Evolutionary conservation across 2,797 vertebrate genomes (phyloP).

Genomic region (Ctenopoma multispine): DNA sequence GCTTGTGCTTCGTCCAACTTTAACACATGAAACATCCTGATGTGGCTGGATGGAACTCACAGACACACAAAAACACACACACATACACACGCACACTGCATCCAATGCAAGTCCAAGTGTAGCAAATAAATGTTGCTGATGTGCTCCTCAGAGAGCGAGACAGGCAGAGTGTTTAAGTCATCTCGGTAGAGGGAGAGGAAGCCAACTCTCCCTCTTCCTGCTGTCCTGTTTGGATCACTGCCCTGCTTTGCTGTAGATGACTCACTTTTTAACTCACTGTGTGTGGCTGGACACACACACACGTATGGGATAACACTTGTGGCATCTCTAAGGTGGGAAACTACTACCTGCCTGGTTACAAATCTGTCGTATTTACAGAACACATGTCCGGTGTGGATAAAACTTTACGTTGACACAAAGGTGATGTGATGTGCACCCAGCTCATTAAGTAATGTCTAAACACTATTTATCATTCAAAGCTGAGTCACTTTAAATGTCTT

Average conservation of each 20-base stretch:
- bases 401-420: too few species aligned
- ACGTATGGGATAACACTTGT: neutral
- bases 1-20: conserved; percentile 36
- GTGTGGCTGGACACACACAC: conserved; percentile 4
- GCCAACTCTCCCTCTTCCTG: conserved; percentile 12
- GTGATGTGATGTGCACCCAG: too few species aligned
- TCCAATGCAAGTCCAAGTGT: conserved; percentile 24
- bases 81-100: conserved; percentile 5
- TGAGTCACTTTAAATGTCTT: too few species aligned
- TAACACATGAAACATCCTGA: conserved; percentile 52
- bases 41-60: conserved; percentile 20
- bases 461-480: too few species aligned
- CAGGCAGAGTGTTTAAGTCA: conserved; percentile 23
- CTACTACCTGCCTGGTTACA: too few species aligned
- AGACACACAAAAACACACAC: conserved; percentile 1
- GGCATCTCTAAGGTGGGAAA: too few species aligned
- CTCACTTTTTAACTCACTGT: neutral
- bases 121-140: conserved; percentile 48
- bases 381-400: too few species aligned
- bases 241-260: neutral
- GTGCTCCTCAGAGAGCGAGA: conserved; percentile 31
- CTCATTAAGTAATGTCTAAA: too few species aligned
- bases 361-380: too few species aligned
- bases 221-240: conserved; percentile 6
- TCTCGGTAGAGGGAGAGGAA: conserved; percentile 14